These are phyloP conservation scores for Phenganax subtilis DNA, from an alignment of 92 coral and sea anemone species.

Conservation along the genomic window DNA sequence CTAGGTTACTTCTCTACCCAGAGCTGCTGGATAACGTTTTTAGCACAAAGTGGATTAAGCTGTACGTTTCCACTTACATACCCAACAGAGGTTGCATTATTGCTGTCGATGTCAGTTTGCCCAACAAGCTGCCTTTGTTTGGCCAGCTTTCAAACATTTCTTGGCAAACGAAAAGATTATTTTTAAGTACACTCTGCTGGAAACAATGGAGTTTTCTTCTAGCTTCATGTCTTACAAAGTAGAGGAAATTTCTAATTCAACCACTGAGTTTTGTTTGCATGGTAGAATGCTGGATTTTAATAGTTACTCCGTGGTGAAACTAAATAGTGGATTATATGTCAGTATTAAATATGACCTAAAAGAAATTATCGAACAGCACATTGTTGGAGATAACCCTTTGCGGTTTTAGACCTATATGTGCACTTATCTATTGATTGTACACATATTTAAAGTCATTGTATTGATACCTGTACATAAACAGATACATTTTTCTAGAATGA, in stretches of 20 bases:
- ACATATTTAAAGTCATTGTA: no score
- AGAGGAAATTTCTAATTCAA: neutral
- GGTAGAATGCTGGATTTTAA: neutral
- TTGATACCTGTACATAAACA: neutral
- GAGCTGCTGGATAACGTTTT: neutral
- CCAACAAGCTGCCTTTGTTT: conserved; percentile 3
- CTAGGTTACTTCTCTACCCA: neutral
- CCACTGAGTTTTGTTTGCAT: neutral
- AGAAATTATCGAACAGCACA: conserved; percentile 1
- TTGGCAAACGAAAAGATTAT: neutral
- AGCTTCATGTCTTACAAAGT: conserved; percentile 16
- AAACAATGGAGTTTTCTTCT: neutral
- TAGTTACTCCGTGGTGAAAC: neutral
- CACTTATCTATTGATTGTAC: neutral
- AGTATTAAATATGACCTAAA: conserved; percentile 7
- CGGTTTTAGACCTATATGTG: neutral
- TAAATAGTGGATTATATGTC: neutral
- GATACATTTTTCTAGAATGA: neutral
- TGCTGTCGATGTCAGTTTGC: conserved; percentile 9
- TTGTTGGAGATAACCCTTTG: conserved; percentile 14
- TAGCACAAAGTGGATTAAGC: neutral
- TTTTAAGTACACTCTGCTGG: conserved; percentile 14
- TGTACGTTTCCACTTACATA: neutral
- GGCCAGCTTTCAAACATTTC: neutral
- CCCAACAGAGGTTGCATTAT: neutral